Conservation (phyloP, 2,113 vertebrate species). For the Ciconia boyciana region DNA sequence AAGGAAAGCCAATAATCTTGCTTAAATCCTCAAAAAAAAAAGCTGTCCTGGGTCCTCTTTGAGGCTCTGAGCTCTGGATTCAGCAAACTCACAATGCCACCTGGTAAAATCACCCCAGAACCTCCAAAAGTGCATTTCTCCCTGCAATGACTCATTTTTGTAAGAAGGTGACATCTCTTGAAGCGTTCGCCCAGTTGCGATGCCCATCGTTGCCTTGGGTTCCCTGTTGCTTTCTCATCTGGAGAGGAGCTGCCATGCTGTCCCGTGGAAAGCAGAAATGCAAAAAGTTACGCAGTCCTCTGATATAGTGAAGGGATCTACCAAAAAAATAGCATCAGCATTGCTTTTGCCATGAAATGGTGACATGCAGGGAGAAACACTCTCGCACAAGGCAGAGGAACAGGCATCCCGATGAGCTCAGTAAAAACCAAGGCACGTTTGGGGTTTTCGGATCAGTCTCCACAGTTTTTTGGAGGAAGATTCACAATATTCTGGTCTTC, state of each 20-base stretch:
- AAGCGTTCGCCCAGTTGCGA: rapidly evolving
- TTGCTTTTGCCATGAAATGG: rapidly evolving
- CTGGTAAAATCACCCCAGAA: not conserved
- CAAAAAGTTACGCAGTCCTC: rapidly evolving
- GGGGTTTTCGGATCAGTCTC: not conserved
- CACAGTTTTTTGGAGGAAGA: not conserved
- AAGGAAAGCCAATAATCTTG: not conserved
- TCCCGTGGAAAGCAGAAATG: not conserved
- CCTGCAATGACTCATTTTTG: not conserved
- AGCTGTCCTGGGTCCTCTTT: not conserved
- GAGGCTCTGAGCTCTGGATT: not conserved
- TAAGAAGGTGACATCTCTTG: rapidly evolving
- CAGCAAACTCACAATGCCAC: not conserved
- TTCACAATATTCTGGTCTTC: too few relatives aligned
- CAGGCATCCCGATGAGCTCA: rapidly evolving
- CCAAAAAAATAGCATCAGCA: rapidly evolving
- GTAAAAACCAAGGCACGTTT: rapidly evolving
- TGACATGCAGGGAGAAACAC: not conserved
- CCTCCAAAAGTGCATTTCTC: not conserved
- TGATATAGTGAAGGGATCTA: not conserved
- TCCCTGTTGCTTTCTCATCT: rapidly evolving
- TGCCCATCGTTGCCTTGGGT: rapidly evolving
- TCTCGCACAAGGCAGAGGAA: not conserved
- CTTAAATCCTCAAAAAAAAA: not conserved
- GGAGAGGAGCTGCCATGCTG: rapidly evolving